Evolutionary conservation across 2,113 vertebrate genomes (phyloP), one percentile per base, ranked within the genome.

Genomic region (Mus spicilegus): DNA sequence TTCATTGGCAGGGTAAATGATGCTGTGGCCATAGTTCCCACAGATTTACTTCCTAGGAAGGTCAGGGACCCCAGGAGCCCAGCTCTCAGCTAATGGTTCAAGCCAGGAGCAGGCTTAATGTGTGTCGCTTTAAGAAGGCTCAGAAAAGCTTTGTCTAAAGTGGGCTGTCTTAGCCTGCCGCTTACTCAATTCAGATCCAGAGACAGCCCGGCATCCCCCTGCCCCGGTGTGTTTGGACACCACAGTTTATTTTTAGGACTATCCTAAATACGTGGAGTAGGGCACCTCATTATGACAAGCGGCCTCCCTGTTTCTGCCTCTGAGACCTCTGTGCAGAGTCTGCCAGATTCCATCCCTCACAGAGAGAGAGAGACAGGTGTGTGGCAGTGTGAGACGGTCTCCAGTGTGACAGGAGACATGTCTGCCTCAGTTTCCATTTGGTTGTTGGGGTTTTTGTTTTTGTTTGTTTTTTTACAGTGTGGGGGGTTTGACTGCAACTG

Each of bases 151-250:
- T 65, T 39, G 14, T 89, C 63, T n/a, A 9, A 28, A 22, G 36
- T 17, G 1, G 24, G 7, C 65, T 26, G 1, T 12, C 70, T 9
- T 33, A 7, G 3, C 39, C 67, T 2, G 2, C 1, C 1, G 0
- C 49, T 24, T 7, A 0, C 42, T 8, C 5, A 0, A 4, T 0
- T 7, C 5, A 28, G 14, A 14, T 65, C 26, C 2, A 0, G 65
- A 93, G 49, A 28, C 0, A 0, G 82, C 49, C 0, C 51, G 7
- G 0, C 39, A 67, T 72, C 0, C 51, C 76, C 65, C 65, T 11
- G 1, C 58, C 20, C 85, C 67, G 26, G 2, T 13, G 3, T 19
- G 0, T 46, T 13, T 17, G 80, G 39, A 36, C 3, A 0, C 1
- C 0, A 20, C 0, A 0, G 78, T 63, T 65, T 89, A 54, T 91